These are phyloP conservation scores for Aspidapion aeneum DNA, from an alignment of 2,888 invertebrate species.

Conservation along the genomic window DNA sequence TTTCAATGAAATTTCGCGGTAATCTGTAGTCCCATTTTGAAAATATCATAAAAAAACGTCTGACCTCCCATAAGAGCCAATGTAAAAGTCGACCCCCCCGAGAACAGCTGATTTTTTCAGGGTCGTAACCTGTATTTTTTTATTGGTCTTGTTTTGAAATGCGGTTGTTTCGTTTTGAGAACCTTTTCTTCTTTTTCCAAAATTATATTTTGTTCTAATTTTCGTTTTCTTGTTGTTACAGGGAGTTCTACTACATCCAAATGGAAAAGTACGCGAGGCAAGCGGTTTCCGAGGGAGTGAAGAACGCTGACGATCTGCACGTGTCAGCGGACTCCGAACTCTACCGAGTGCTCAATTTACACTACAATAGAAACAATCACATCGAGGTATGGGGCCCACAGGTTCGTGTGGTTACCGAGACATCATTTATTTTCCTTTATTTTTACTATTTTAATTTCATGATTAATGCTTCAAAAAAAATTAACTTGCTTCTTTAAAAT, in stretches of 20 bases:
- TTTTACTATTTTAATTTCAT: background rate
- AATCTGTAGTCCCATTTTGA: too few species aligned
- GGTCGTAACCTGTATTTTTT: too few species aligned
- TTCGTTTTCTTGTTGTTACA: slow-evolving; percentile 52
- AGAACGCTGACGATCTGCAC: slow-evolving; percentile 87
- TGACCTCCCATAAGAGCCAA: too few species aligned
- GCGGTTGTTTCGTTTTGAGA: too few species aligned
- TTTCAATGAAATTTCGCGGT: too few species aligned
- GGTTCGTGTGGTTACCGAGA: slow-evolving; percentile 54
- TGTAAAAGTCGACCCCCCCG: too few species aligned
- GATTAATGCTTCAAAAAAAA: slow-evolving; percentile 12
- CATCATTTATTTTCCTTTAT: slow-evolving; percentile 28
- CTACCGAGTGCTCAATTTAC: slow-evolving; percentile 95
- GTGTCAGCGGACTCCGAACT: slow-evolving; percentile 96
- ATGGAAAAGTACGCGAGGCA: slow-evolving; percentile 99
- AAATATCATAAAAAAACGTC: too few species aligned
- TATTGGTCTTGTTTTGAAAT: too few species aligned
- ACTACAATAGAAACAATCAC: slow-evolving; percentile 97
- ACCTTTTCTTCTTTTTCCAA: too few species aligned
- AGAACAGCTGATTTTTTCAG: too few species aligned
- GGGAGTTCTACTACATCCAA: slow-evolving; percentile 99
- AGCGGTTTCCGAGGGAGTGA: slow-evolving; percentile 94
- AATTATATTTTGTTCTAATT: too few species aligned
- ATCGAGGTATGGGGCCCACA: slow-evolving; percentile 81
- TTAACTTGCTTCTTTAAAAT: background rate